Base-by-base conservation (phyloP, 2,888 invertebrate species). In the Cataglyphis altisquamis region DNA sequence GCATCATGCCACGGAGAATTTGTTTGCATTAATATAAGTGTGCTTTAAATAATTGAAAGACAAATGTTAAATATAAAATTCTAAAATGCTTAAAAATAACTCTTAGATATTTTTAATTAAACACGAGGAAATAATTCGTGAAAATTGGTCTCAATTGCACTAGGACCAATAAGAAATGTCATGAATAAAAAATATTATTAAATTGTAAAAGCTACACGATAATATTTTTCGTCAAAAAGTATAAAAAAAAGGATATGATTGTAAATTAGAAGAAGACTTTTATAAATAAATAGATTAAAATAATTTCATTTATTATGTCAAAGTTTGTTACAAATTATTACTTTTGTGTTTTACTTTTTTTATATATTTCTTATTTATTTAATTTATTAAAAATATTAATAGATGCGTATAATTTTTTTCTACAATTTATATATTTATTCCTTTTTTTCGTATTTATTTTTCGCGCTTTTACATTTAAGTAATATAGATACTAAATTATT, bases 401-500 rank as follows among this genome's bases (percentile, higher is more conserved):
- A 45, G 32, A 45, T 63, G 15, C 41, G 29, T n/a, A 32, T 10
- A 55, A 15, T 36, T 74, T 32, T 62, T 62, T 32, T 62, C 6
- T 32, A 21, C 21, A 63, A 63, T 74, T 73, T 63, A 62, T 6
- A n/a, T 12, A 62, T 62, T 5, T 10, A 21, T 12, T 18, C n/a
- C 10, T 21, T 66, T 64, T 45, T 36, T 75, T 6, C 39, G 39
- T 41, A 36, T 45, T 64, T 75, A 64, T 48, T 64, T 75, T 48
- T 75, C 64, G 21, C 66, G 57, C 39, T 15, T 75, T 48, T n/a
- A 52, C 36, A 36, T 66, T 66, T 25, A 52, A 48, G 12, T 41
- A 55, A 39, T 60, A 60, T n/a, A 45, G 25, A 66, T 64, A 75
- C 15, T 66, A 66, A 66, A 75, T 66, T 75, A 75, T 25, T 66